Base-by-base conservation (phyloP, 2,113 vertebrate genomes). In the Electrona antarctica region DNA sequence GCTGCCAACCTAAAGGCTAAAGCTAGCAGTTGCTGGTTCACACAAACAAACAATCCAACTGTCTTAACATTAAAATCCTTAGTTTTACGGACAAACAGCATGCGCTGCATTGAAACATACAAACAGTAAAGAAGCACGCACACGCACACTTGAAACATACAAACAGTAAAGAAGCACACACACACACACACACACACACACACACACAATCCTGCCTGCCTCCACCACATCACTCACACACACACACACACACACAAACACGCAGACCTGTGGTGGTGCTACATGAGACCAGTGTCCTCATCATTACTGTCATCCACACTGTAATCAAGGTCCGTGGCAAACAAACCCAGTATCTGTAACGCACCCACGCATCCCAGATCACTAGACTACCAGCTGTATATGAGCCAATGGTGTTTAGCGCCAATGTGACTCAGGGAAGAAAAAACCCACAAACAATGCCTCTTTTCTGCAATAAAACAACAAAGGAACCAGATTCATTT, bases 331-430 rank as follows among this genome's bases (percentile, higher is more conserved):
- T 67, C 61, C 73, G 58, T 6, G 13, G 29, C 50, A 47, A 29
- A 69, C 65, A 60, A 45, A 69, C 52, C 63, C 64, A 28, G 48
- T 64, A 10, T 69, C 58, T 51, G 21, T 21, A 69, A 60, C 62
- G 50, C 74, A 77, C 71, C 72, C 64, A 79, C 80, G 62, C 49
- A 63, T 72, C 59, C 71, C 48, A 69, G 71, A 58, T 60, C 58
- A 65, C 67, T 72, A 55, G 48, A 52, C 74, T 67, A 33, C 64
- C 59, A 61, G 74, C 72, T 64, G 62, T 28, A 56, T 51, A 5
- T 1, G 4, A 51, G 73, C 64, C 66, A 52, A 21, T 21, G 55
- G 28, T 11, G 61, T 55, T 68, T 55, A 60, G 57, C 50, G 48
- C 50, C 56, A 60, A 15, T 10, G 7, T 74, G 69, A 83, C 70